Evolutionary conservation across 1,140 invertebrate genomes (phyloP).

Genomic region (Drosophila nebulosa): DNA sequence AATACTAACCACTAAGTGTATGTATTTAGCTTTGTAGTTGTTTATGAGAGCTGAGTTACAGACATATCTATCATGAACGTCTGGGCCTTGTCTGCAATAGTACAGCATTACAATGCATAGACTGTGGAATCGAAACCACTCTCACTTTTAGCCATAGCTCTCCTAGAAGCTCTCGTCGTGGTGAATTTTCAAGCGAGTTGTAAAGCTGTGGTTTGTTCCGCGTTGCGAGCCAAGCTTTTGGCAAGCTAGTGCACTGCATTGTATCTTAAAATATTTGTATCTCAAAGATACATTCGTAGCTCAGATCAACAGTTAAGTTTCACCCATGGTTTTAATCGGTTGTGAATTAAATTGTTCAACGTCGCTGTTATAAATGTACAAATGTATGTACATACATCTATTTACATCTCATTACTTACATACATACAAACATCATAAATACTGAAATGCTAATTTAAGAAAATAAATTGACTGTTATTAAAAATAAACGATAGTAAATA

Average conservation of each 20-base stretch:
- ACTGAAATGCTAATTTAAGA: neutral
- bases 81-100: neutral
- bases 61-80: neutral
- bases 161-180: slow-evolving; percentile 38
- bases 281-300: slow-evolving; percentile 3
- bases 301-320: slow-evolving; percentile 59
- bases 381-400: slow-evolving; percentile 7
- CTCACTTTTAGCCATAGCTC: slow-evolving; percentile 56
- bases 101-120: neutral
- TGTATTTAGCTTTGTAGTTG: neutral
- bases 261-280: neutral
- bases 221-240: slow-evolving; percentile 46
- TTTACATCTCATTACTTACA: neutral
- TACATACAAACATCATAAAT: neutral
- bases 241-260: slow-evolving; percentile 34
- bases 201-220: slow-evolving; percentile 54
- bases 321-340: slow-evolving; percentile 49
- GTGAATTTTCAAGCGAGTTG: slow-evolving; percentile 57
- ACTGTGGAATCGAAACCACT: slow-evolving; percentile 38
- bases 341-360: slow-evolving; percentile 22
- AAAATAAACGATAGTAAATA: neutral
- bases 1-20: neutral
- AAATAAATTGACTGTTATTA: neutral
- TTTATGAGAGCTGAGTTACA: neutral
- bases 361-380: slow-evolving; percentile 9